Percentiles rank a stretch among this genome's conserved stretches.
These are phyloP conservation scores for Esox lucius DNA, from an alignment of 2,797 vertebrate species.

Conservation along the genomic window DNA sequence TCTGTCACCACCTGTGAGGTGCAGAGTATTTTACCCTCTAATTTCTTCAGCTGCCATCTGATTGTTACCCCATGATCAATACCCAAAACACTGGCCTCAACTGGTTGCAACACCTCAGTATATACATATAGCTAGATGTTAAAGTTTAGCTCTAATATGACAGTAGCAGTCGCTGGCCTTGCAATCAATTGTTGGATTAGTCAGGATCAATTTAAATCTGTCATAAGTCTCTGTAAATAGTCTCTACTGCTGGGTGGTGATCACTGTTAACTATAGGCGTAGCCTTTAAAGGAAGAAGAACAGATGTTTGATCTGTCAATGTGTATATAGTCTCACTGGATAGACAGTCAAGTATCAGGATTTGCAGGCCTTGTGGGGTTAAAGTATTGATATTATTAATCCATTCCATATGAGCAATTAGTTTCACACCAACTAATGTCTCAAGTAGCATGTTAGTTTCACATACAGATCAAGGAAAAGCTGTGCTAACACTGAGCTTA, in stretches of 20 bases:
- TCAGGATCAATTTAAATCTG: slow-evolving; percentile 9
- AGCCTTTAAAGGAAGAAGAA: slow-evolving; percentile 40
- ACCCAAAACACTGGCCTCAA: not conserved
- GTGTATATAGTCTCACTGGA: slow-evolving; percentile 43
- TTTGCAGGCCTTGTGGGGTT: slow-evolving; percentile 10
- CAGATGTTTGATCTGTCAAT: slow-evolving; percentile 63
- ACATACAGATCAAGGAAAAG: not conserved
- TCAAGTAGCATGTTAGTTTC: not conserved
- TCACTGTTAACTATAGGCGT: slow-evolving; percentile 68
- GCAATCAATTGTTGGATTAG: slow-evolving; percentile 32
- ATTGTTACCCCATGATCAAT: not conserved
- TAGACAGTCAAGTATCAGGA: slow-evolving; percentile 14
- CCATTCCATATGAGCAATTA: slow-evolving; percentile 24
- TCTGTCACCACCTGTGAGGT: too few species aligned
- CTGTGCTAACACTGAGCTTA: slow-evolving; percentile 7
- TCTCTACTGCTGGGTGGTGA: slow-evolving; percentile 21
- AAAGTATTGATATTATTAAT: not conserved
- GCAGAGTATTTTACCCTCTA: not conserved
- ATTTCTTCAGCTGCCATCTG: not conserved
- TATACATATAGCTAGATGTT: not conserved
- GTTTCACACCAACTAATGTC: slow-evolving; percentile 21
- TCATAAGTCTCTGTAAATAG: slow-evolving; percentile 56
- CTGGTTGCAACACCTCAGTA: not conserved
- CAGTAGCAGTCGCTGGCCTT: not conserved
- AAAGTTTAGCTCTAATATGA: not conserved